Evolutionary conservation across 2,113 vertebrate genomes (phyloP), one percentile per base, ranked within the genome.

Genomic region (Cisticola juncidis): DNA sequence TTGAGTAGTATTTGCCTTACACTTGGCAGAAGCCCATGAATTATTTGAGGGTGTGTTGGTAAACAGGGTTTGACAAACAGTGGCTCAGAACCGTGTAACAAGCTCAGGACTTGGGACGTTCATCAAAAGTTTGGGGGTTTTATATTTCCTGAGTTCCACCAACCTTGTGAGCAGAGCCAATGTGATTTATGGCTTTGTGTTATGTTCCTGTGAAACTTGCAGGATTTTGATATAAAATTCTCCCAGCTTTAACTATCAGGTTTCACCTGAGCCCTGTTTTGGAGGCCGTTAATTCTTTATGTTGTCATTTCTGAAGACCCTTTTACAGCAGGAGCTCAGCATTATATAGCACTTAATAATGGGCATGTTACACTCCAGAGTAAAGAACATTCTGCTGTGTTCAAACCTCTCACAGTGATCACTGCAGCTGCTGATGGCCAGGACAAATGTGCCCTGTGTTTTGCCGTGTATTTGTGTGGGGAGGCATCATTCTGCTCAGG

Each of bases 281-380:
- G 94, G 93, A 96, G 93, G 82, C 86, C 13, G 56, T 94, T 96
- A 93, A 90, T 88, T 96, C 95, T 97, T 97, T 86, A 94, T 92
- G 92, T 90, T 97, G 94, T 97, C 94, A 96, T 94, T 96, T 88
- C 92, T 95, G 93, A 96, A 96, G 90, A 96, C 82, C 57, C 72
- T 92, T 94, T 96, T 93, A 95, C 80, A 90, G 93, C 51, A 28
- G 82, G 88, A 94, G 77, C 92, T 93, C 2, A 1, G 82, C 69
- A 47, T 95, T 90, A 61, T 81, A 69, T 69, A 74, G 95, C 88
- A 86, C 82, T 96, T 94, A 84, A 90, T 88, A 95, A 94, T 26
- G 58, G 93, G 86, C 88, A 90, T 71, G 90, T 96, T 96, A 74
- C 80, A 60, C 93, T 94, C 81, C n/a, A 28, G 80, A 86, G 92